Percentiles rank a stretch among this genome's conserved stretches.
phyloP scores from a whole-genome alignment of 1,140 invertebrate genomes.

The Brachionus paranguensis region DNA sequence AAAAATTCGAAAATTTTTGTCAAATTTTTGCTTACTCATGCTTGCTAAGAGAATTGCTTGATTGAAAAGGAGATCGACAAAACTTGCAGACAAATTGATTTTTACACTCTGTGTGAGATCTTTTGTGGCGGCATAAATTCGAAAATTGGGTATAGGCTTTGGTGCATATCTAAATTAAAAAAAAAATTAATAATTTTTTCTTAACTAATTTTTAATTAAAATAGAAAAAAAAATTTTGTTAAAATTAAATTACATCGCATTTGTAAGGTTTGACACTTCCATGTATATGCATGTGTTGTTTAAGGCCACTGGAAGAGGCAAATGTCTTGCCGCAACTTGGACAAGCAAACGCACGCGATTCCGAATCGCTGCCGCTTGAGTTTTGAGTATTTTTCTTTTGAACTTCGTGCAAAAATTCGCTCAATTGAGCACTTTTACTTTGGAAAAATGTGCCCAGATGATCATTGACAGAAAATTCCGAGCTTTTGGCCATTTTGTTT shows the following conservation, averaged over 20 bases:
- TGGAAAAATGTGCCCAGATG: background rate
- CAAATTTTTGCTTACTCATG: constrained; percentile 13
- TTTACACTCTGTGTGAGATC: constrained; percentile 77
- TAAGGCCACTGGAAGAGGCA: constrained; percentile 88
- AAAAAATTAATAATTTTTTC: background rate
- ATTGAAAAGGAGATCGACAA: constrained; percentile 35
- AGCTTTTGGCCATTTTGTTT: background rate
- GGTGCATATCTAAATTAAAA: constrained; percentile 55
- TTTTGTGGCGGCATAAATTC: constrained; percentile 95
- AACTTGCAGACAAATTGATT: constrained; percentile 28
- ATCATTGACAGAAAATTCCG: background rate
- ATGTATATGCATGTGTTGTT: constrained; percentile 99
- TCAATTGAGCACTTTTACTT: constrained; percentile 28
- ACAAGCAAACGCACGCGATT: constrained; percentile 77
- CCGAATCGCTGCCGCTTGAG: constrained; percentile 9
- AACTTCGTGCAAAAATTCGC: background rate
- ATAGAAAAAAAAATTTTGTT: background rate
- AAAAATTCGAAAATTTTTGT: too few species aligned
- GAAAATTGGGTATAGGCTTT: constrained; percentile 99
- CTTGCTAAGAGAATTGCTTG: background rate
- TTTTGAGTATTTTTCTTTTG: constrained; percentile 7
- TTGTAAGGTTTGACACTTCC: constrained; percentile 95
- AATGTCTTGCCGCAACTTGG: constrained; percentile 97
- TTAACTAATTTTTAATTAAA: background rate
- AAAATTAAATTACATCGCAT: constrained; percentile 52